A percentile compares a stretch with the other conserved stretches of the same genome.
Conservation (phyloP, 2,888 invertebrate species). For the Lycaena phlaeas region DNA sequence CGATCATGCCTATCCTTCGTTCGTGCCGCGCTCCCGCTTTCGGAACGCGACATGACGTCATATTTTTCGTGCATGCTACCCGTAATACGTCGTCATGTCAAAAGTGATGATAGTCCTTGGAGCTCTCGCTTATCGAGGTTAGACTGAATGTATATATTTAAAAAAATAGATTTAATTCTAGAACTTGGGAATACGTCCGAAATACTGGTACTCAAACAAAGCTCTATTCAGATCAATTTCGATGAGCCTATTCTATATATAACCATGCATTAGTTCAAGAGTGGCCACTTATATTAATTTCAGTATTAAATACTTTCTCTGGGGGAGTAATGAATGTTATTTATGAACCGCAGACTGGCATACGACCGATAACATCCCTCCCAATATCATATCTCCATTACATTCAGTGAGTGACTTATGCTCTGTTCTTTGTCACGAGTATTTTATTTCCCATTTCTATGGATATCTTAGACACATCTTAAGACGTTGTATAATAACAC, state of each 20-base stretch:
- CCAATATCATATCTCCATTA: slow-evolving; percentile 54
- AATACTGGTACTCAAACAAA: too few relatives aligned
- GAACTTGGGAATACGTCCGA: too few relatives aligned
- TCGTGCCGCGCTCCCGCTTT: too few relatives aligned
- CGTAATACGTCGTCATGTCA: too few relatives aligned
- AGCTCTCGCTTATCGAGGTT: too few relatives aligned
- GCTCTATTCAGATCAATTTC: too few relatives aligned
- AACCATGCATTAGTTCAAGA: slow-evolving; percentile 14
- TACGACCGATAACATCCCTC: slow-evolving; percentile 49
- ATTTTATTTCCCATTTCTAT: neutral
- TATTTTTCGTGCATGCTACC: too few relatives aligned
- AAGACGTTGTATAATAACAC: neutral
- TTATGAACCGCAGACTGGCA: slow-evolving; percentile 47
- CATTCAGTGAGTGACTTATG: slow-evolving; percentile 41
- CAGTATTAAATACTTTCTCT: slow-evolving; percentile 42
- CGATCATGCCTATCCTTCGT: too few relatives aligned
- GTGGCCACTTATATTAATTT: slow-evolving; percentile 24
- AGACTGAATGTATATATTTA: too few relatives aligned
- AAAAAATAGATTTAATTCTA: too few relatives aligned
- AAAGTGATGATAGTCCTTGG: too few relatives aligned
- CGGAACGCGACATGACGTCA: too few relatives aligned
- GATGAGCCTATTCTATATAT: slow-evolving; percentile 11
- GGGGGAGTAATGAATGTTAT: slow-evolving; percentile 55
- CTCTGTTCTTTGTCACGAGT: slow-evolving; percentile 12
- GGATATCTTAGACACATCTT: neutral